Evolutionary conservation across 2,888 invertebrate species (phyloP).

Genomic region (Coremacera marginata): DNA sequence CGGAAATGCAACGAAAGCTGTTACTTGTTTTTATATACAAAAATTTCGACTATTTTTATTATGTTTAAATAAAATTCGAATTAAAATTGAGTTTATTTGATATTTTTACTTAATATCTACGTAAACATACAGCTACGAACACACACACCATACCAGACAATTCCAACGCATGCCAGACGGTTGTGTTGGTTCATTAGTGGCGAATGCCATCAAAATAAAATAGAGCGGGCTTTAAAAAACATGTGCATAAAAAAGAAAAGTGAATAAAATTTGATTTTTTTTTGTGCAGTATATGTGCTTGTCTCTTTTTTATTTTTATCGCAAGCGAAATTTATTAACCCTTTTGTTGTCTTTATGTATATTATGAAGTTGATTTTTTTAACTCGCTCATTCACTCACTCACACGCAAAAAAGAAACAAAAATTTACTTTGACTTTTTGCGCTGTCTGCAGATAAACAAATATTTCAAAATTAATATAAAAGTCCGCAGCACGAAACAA

Average conservation of each 20-base stretch:
- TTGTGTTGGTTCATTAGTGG: too few relatives aligned
- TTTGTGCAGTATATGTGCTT: not conserved
- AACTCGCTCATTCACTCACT: too few relatives aligned
- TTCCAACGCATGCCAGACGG: too few relatives aligned
- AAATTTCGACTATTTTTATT: not conserved
- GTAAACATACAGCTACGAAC: too few relatives aligned
- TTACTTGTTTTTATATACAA: not conserved
- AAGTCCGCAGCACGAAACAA: not conserved
- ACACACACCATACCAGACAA: too few relatives aligned
- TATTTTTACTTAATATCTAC: too few relatives aligned
- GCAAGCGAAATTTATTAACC: slow-evolving; percentile 1
- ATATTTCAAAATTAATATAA: slow-evolving; percentile 32
- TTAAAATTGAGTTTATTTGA: too few relatives aligned
- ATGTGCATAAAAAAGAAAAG: not conserved
- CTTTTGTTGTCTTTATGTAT: not conserved
- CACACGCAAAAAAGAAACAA: not conserved
- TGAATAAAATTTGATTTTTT: not conserved
- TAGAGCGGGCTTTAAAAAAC: not conserved
- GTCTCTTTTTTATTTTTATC: not conserved
- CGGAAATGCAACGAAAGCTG: not conserved
- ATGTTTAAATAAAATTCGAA: not conserved
- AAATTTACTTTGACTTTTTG: slow-evolving; percentile 6
- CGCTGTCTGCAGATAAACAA: slow-evolving; percentile 26
- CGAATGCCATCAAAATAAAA: not conserved
- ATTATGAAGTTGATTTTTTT: too few relatives aligned